These are phyloP conservation scores for Bathynomus jamesi DNA, from an alignment of 1,140 invertebrate species.

Conservation along the genomic window DNA sequence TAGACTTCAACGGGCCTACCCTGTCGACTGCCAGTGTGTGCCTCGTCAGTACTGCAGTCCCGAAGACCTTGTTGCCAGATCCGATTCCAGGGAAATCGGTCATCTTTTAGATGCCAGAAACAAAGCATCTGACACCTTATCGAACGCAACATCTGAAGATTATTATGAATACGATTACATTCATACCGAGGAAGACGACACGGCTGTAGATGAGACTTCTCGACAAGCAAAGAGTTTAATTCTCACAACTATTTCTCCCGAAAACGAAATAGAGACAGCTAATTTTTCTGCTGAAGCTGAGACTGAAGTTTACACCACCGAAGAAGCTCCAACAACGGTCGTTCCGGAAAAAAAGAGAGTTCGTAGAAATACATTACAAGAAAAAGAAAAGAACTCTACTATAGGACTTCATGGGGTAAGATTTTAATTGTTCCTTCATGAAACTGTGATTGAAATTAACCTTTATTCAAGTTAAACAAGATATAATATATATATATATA, in stretches of 20 bases:
- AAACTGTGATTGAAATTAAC: too few relatives aligned
- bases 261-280: neutral
- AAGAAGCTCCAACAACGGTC: neutral
- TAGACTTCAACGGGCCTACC: constrained; percentile 4
- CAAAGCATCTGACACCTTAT: neutral
- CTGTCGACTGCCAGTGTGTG: constrained; percentile 12
- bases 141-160: constrained; percentile 12
- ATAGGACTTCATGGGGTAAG: constrained; percentile 12
- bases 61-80: constrained; percentile 2
- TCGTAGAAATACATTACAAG: neutral
- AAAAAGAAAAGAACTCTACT: neutral
- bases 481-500: too few relatives aligned
- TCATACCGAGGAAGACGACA: neutral
- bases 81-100: constrained; percentile 1
- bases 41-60: constrained; percentile 10
- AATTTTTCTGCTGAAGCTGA: neutral
- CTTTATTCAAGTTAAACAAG: too few relatives aligned
- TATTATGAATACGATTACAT: neutral
- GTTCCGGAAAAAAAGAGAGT: constrained; percentile 2
- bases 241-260: neutral
- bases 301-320: neutral
- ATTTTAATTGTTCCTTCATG: neutral
- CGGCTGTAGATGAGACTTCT: neutral
- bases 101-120: constrained; percentile 14
- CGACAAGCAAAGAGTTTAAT: too few relatives aligned